Evolutionary conservation across 2,797 vertebrate genomes (phyloP).

Genomic region (Sylvia borin): DNA sequence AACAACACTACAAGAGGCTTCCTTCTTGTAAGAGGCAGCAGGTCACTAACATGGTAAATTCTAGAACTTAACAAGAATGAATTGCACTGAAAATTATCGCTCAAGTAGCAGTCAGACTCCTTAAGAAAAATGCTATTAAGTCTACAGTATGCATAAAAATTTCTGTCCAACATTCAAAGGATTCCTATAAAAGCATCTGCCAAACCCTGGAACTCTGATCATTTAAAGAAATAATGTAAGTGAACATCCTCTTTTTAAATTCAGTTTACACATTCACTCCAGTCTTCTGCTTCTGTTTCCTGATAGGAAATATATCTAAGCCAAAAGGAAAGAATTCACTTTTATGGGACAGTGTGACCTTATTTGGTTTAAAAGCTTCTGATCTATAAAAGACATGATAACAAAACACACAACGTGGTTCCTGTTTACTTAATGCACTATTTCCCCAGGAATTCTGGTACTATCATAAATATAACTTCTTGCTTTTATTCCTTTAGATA

Average conservation of each 20-base stretch:
- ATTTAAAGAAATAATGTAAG: not conserved
- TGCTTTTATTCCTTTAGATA: not conserved
- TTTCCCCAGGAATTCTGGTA: not conserved
- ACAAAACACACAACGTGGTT: not conserved
- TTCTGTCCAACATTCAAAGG: not conserved
- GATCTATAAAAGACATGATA: not conserved
- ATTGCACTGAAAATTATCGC: not conserved
- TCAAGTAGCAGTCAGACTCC: not conserved
- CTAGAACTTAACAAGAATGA: not conserved
- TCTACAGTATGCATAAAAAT: not conserved
- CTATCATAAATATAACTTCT: slow-evolving; percentile 8
- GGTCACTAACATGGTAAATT: not conserved
- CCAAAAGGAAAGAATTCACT: not conserved
- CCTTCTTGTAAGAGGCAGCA: not conserved
- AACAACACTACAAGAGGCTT: not conserved
- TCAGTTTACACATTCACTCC: not conserved
- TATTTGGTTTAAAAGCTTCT: not conserved
- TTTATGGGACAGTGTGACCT: not conserved
- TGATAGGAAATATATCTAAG: not conserved
- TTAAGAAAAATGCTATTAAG: not conserved
- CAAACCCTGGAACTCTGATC: not conserved
- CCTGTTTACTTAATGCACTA: slow-evolving; percentile 1
- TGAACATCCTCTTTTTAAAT: not conserved
- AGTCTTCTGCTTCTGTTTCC: not conserved
- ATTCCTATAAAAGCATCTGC: not conserved